Percentiles rank a stretch among this genome's conserved stretches.
phyloP scores from a whole-genome alignment of 2,797 vertebrate genomes.

The Argyrosomus regius region DNA sequence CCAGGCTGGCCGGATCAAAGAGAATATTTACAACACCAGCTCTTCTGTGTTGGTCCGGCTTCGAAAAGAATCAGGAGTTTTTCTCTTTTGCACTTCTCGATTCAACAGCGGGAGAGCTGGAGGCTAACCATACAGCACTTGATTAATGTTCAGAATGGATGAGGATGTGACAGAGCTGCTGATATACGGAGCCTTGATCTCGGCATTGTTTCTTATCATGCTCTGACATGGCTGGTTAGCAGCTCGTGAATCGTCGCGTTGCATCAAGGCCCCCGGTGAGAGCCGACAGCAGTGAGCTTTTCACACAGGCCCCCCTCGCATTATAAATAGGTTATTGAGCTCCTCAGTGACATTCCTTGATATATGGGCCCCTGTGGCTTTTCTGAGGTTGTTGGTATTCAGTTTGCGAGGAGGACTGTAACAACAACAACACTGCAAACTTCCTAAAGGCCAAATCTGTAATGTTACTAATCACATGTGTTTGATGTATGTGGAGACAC shows the following conservation, averaged over 20 bases:
- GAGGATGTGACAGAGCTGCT: slow-evolving; percentile 36
- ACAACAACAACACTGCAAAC: background rate
- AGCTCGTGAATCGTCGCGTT: slow-evolving; percentile 19
- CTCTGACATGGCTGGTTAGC: slow-evolving; percentile 49
- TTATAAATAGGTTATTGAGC: slow-evolving; percentile 46
- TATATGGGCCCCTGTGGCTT: slow-evolving; percentile 26
- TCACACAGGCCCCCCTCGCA: slow-evolving; percentile 8
- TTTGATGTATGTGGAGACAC: background rate
- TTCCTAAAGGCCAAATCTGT: background rate
- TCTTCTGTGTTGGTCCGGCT: slow-evolving; percentile 15
- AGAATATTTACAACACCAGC: slow-evolving; percentile 61
- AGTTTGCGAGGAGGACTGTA: background rate
- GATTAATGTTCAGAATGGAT: background rate
- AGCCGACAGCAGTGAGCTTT: slow-evolving; percentile 12
- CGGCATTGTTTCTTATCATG: slow-evolving; percentile 40
- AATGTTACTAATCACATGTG: background rate
- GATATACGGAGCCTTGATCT: slow-evolving; percentile 51
- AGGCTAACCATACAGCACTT: slow-evolving; percentile 1
- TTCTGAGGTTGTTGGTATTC: slow-evolving; percentile 29
- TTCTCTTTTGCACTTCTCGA: slow-evolving; percentile 31
- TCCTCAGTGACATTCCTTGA: slow-evolving; percentile 24
- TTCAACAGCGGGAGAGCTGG: slow-evolving; percentile 2
- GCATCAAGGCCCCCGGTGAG: slow-evolving; percentile 31
- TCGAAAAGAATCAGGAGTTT: slow-evolving; percentile 44
- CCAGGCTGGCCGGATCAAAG: slow-evolving; percentile 73